Conservation (phyloP, 1,140 invertebrate species). For the Lepidostoma basale region DNA sequence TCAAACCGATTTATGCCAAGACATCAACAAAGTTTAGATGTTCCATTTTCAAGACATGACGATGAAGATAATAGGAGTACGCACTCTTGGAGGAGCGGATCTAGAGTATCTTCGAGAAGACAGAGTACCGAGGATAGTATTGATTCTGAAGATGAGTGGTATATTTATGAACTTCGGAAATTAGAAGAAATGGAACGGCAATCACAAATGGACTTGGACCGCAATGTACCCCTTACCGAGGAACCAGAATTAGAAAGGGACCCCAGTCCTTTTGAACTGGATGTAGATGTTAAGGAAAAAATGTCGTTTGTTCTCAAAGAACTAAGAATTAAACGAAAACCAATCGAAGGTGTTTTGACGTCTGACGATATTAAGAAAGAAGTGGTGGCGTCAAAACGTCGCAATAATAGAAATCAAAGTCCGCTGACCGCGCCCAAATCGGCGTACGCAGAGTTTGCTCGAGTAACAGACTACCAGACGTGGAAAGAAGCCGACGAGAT, state of each 20-base stretch:
- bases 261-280: conserved; percentile 63
- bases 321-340: conserved; percentile 70
- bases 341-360: conserved; percentile 39
- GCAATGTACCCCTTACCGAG: conserved; percentile 65
- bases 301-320: conserved; percentile 80
- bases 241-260: conserved; percentile 62
- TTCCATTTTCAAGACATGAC: conserved; percentile 73
- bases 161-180: conserved; percentile 85
- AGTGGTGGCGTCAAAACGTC: conserved; percentile 48
- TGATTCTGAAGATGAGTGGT: conserved; percentile 93
- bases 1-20: conserved; percentile 66
- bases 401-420: conserved; percentile 40
- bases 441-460: conserved; percentile 45
- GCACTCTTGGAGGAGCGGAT: conserved; percentile 84
- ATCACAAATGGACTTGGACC: conserved; percentile 69
- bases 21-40: conserved; percentile 81
- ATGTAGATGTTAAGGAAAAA: conserved; percentile 74
- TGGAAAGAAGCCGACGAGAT: conserved; percentile 52
- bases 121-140: conserved; percentile 93
- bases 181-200: conserved; percentile 85
- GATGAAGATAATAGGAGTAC: conserved; percentile 86
- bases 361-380: conserved; percentile 60
- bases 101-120: conserved; percentile 81
- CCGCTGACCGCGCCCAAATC: conserved; percentile 40
- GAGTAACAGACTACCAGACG: conserved; percentile 52